Percentiles rank a stretch among this genome's conserved stretches.
These are phyloP conservation scores for Scophthalmus maximus DNA, from an alignment of 2,113 vertebrate species.

Conservation along the genomic window DNA sequence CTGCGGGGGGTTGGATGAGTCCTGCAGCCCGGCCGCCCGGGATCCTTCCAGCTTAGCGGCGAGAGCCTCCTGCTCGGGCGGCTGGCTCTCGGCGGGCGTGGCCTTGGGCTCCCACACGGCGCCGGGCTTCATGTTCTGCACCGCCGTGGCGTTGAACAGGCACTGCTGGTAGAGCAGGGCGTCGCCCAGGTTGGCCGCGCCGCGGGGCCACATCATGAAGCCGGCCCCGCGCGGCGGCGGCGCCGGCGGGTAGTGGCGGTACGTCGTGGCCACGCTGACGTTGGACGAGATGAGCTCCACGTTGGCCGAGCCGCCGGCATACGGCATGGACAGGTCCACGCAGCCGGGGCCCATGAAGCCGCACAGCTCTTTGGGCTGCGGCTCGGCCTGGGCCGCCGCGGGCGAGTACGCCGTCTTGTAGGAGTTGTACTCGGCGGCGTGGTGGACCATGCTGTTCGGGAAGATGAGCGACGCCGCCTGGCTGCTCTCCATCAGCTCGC, in stretches of 20 bases:
- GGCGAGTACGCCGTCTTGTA: slow-evolving; percentile 90
- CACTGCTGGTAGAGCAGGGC: slow-evolving; percentile 95
- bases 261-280: slow-evolving; percentile 94
- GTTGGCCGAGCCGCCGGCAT: slow-evolving; percentile 83
- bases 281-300: slow-evolving; percentile 97
- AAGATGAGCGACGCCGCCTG: slow-evolving; percentile 89
- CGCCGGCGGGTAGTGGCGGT: slow-evolving; percentile 93
- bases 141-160: slow-evolving; percentile 89
- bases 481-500: slow-evolving; percentile 92
- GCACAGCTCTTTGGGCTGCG: slow-evolving; percentile 89
- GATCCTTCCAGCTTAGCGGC: slow-evolving; percentile 86
- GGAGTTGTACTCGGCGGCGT: slow-evolving; percentile 89
- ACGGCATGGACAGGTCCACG: slow-evolving; percentile 92
- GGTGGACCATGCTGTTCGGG: slow-evolving; percentile 86
- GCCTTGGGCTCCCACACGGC: slow-evolving; percentile 88
- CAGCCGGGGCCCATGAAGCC: slow-evolving; percentile 86
- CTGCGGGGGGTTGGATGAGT: slow-evolving; percentile 59
- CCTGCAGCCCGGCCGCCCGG: slow-evolving; percentile 73
- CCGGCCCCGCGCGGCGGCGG: slow-evolving; percentile 77
- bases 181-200: slow-evolving; percentile 86
- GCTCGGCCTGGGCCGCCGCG: slow-evolving; percentile 73
- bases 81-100: slow-evolving; percentile 80
- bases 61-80: slow-evolving; percentile 76
- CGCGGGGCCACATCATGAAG: slow-evolving; percentile 94
- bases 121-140: slow-evolving; percentile 91